These are phyloP conservation scores for Xyrichtys novacula DNA, from an alignment of 2,797 vertebrate genomes.

Conservation along the genomic window DNA sequence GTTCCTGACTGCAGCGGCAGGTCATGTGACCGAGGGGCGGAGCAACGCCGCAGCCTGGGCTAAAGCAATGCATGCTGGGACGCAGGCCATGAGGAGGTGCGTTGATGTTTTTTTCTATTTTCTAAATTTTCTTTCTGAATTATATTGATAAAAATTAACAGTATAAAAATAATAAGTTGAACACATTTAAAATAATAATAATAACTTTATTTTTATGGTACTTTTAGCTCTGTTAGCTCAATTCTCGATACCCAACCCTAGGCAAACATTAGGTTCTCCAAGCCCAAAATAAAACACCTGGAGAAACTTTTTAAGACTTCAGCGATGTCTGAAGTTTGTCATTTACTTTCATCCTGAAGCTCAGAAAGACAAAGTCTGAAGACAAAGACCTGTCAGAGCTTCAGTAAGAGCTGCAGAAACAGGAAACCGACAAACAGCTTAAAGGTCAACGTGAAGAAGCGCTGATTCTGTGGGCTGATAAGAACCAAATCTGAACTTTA, in stretches of 20 bases:
- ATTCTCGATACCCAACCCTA: too few relatives aligned
- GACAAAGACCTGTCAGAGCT: not conserved
- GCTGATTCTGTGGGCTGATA: not conserved
- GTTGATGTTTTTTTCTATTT: not conserved
- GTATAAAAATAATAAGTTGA: too few relatives aligned
- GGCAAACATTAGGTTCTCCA: too few relatives aligned
- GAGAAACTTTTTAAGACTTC: too few relatives aligned
- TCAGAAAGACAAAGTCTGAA: not conserved
- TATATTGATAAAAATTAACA: too few relatives aligned
- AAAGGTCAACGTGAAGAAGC: not conserved
- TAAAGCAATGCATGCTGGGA: conserved; percentile 90
- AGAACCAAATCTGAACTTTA: not conserved
- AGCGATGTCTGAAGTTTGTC: too few relatives aligned
- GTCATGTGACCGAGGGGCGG: conserved; percentile 73
- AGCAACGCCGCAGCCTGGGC: conserved; percentile 84
- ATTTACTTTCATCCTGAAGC: not conserved
- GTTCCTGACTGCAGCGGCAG: conserved; percentile 91
- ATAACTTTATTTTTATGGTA: too few relatives aligned
- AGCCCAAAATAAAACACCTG: too few relatives aligned
- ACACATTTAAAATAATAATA: too few relatives aligned
- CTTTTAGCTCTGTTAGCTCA: too few relatives aligned
- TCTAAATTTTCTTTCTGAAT: not conserved
- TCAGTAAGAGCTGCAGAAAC: not conserved
- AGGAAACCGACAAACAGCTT: not conserved
- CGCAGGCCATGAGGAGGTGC: conserved; percentile 91